Evolutionary conservation across 2,797 vertebrate genomes (phyloP).

Genomic region (Pterois miles): DNA sequence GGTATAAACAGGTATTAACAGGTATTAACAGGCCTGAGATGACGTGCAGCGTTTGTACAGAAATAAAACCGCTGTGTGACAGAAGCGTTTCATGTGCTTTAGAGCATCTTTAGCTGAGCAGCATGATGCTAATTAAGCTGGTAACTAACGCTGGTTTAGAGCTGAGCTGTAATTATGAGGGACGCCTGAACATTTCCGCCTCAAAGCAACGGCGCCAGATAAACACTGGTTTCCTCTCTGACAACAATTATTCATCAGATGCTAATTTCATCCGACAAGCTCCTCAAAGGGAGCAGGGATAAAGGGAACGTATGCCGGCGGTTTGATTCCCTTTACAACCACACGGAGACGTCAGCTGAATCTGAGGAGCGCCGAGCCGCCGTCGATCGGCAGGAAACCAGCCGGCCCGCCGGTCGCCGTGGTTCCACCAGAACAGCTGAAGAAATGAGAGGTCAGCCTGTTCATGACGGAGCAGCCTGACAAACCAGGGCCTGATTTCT

Average conservation of each 20-base stretch:
- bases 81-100: not conserved
- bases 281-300: slow-evolving; percentile 42
- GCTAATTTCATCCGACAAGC: slow-evolving; percentile 44
- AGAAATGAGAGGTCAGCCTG: slow-evolving; percentile 8
- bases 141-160: not conserved
- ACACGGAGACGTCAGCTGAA: slow-evolving; percentile 21
- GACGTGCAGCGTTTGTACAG: too few species aligned
- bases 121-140: not conserved
- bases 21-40: too few species aligned
- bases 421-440: slow-evolving; percentile 22
- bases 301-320: slow-evolving; percentile 37
- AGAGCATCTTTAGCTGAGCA: not conserved
- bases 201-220: not conserved
- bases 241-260: slow-evolving; percentile 58
- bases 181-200: not conserved
- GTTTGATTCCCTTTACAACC: slow-evolving; percentile 35
- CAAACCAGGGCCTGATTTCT: not conserved
- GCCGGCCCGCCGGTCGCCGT: not conserved
- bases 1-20: too few species aligned
- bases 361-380: slow-evolving; percentile 2
- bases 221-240: slow-evolving; percentile 33
- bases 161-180: slow-evolving; percentile 2
- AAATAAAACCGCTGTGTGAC: too few species aligned
- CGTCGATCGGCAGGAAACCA: slow-evolving; percentile 28
- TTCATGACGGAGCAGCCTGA: slow-evolving; percentile 4